Evolutionary conservation across 2,888 invertebrate species (phyloP).

Genomic region (Apocheima hispidaria): DNA sequence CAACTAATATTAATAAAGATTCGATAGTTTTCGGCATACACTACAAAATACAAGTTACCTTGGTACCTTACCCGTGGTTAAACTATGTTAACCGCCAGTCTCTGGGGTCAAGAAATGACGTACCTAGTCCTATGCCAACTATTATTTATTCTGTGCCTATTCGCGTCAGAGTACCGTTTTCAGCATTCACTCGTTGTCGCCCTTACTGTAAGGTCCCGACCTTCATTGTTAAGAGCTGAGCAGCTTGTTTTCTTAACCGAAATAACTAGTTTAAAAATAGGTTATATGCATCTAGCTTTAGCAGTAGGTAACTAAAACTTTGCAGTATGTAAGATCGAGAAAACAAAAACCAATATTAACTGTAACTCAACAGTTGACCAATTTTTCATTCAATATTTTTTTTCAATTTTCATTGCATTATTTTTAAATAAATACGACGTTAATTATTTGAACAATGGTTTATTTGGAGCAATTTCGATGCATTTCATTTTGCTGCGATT

Average conservation of each 20-base stretch:
- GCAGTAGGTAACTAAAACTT: background rate
- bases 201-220: slow-evolving; percentile 20
- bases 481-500: slow-evolving; percentile 22
- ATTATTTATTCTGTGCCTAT: background rate
- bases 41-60: too few species aligned
- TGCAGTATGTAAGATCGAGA: background rate
- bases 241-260: background rate
- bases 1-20: too few species aligned
- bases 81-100: background rate
- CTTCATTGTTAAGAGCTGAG: slow-evolving; percentile 24
- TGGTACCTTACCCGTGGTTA: too few species aligned
- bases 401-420: background rate
- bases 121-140: background rate
- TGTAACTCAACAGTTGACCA: background rate
- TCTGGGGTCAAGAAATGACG: slow-evolving; percentile 12
- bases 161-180: background rate
- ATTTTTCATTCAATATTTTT: background rate
- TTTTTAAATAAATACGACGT: slow-evolving; percentile 13
- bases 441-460: slow-evolving; percentile 14
- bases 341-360: background rate
- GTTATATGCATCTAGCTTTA: background rate
- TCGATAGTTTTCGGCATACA: background rate
- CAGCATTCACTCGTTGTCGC: background rate
- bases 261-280: background rate
- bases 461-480: slow-evolving; percentile 23